Evolutionary conservation across 2,888 invertebrate species (phyloP), one percentile per base, ranked within the genome.

Genomic region (Cyclophora albipunctata): DNA sequence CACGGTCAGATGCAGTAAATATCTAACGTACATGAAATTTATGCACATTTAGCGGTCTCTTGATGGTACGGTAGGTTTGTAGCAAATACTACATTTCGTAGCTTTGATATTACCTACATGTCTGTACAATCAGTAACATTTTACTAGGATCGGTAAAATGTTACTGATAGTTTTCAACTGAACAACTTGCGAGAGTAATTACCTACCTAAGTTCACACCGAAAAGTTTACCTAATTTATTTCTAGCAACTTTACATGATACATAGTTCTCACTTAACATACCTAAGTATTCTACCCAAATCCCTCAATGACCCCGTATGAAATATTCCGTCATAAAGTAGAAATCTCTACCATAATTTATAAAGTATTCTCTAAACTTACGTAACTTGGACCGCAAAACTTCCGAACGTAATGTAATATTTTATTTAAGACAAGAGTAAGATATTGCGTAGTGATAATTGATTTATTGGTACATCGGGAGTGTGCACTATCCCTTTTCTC

Each of bases 391-490:
- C 43, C 6, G 43, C 34, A 20, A 5, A 43, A 33, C 43, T 5
- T 33, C 20, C 3, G 43, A 37, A 52, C 37, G 53, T 52, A 48
- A 49, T 54, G 53, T 49, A 51, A 71, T 67, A 66, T 68, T 67
- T 70, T 72, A 71, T 69, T 67, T 64, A 67, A 63, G 63, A 51
- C 65, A 63, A 66, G 65, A 61, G 66, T 69, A 73, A 73, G 63
- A 65, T 73, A 75, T 71, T 63, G 68, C 70, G 63, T 62, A 68
- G 65, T 70, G 70, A 73, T 78, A 76, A 77, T 75, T 80, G 80
- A 84, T 84, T 81, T 84, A 83, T 81, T 69, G 72, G 73, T 69
- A 79, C 71, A 75, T 74, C 66, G 81, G 81, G 80, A 75, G 69
- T 66, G 66, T 62, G 66, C 66, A 70, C 68, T 71, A 74, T 75